Base-by-base conservation (phyloP, 2,797 vertebrate species). In the Poecile montanus region DNA sequence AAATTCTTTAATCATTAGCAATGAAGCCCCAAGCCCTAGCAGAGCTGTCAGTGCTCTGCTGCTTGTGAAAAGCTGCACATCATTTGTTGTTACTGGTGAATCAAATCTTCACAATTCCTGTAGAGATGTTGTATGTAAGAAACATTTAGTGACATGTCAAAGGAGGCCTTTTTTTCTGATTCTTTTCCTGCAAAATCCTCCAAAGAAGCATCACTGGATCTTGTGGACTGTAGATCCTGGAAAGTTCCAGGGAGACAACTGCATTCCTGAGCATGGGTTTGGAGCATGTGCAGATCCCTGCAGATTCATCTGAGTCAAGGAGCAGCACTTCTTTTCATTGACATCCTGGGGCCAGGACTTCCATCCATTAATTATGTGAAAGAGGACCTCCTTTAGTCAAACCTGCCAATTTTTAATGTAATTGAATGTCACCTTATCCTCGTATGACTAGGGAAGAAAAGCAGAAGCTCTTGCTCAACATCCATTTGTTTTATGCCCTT, bases 341-440 rank as follows among this genome's bases (percentile, higher is more conserved):
- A 77, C 89, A 74, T 85, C 60, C 67, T 67, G 40, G 36, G 84
- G 67, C 87, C 63, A 94, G 63, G 81, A 68, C 84, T 93, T 87
- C 56, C 56, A 91, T 73, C 61, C 78, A 82, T 95, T 93, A 93
- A 94, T 95, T 81, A 79, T 80, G 32, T 85, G 91, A 91, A 91
- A 91, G 63, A 79, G 67, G 78, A 88, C 93, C 76, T 96, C 57
- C 65, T 89, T 74, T 91, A 66, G 81, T 70, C 74, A 94, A 82
- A 95, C 81, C 86, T 96, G 95, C 95, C 96, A 96, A 94, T 89
- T 96, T 94, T 96, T 96, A 96, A 94, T 96, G 91, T 96, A 95
- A 95, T 96, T 96, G 89, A 94, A 92, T 74, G 91, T 96, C 91
- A 93, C 93, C 95, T 96, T 96, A 88, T 83, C 85, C 91, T 91